Conservation (phyloP, 2,888 invertebrate genomes). For the Tiliacea citrago region DNA sequence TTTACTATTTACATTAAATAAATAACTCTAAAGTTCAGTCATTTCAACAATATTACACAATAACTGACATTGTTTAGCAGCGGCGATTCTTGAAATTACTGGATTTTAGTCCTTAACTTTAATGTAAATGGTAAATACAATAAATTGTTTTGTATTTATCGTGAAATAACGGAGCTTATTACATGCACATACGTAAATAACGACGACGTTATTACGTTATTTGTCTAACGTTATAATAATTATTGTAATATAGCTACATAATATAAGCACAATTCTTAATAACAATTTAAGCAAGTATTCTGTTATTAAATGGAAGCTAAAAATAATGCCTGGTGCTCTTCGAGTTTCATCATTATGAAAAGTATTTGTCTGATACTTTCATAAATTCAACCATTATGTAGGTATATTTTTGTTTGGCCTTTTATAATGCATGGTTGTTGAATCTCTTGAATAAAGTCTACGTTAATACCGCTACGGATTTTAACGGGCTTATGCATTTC, state of each 20-base stretch:
- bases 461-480: not conserved
- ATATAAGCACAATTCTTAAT: not conserved
- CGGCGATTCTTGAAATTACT: no score
- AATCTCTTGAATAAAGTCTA: constrained; percentile 22
- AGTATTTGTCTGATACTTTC: constrained; percentile 23
- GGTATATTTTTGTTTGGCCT: constrained; percentile 17
- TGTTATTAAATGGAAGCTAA: not conserved
- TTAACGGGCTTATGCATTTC: not conserved
- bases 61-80: no score
- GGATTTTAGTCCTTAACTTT: no score
- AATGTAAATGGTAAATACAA: no score
- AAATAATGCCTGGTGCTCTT: not conserved
- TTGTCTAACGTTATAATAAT: no score
- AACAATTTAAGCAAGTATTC: constrained; percentile 2
- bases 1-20: no score
- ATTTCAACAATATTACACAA: no score
- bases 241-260: not conserved
- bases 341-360: constrained; percentile 1
- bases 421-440: constrained; percentile 8
- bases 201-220: no score
- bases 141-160: no score
- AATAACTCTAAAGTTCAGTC: no score
- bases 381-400: not conserved
- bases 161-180: no score
- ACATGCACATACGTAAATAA: no score